Percentiles rank a stretch among this genome's conserved stretches.
phyloP scores from a whole-genome alignment of 1,140 invertebrate genomes.

The Pseudomyrmex flavicornis region DNA sequence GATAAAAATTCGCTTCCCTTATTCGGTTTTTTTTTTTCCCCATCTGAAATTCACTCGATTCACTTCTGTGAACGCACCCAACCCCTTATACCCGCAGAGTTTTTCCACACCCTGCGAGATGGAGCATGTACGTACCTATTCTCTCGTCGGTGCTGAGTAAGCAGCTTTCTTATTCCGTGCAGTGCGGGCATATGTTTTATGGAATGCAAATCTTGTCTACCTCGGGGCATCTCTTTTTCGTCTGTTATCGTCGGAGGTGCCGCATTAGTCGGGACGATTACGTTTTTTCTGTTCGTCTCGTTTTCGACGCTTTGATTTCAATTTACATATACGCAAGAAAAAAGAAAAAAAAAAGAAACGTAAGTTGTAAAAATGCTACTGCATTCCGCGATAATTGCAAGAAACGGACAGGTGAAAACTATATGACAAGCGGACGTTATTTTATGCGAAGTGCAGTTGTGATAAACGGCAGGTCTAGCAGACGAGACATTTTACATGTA shows the following conservation, averaged over 20 bases:
- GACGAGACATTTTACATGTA: neutral
- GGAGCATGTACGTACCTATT: conserved; percentile 24
- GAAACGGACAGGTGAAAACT: conserved; percentile 51
- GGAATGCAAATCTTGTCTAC: conserved; percentile 73
- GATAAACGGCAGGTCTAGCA: conserved; percentile 53
- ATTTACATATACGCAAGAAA: conserved; percentile 5
- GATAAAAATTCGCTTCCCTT: neutral
- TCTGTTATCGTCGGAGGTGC: neutral
- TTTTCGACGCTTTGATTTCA: neutral
- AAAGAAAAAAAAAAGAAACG: too few relatives aligned
- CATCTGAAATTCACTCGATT: conserved; percentile 12
- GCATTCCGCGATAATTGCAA: conserved; percentile 53
- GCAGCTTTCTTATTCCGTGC: conserved; percentile 67
- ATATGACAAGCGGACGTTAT: conserved; percentile 4
- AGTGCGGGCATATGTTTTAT: conserved; percentile 73
- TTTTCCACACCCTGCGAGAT: conserved; percentile 25
- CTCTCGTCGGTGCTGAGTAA: conserved; percentile 61
- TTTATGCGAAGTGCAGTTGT: conserved; percentile 62
- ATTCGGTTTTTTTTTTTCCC: neutral
- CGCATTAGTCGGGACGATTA: neutral
- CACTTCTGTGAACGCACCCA: neutral
- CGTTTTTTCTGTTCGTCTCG: neutral
- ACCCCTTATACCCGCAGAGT: conserved; percentile 9
- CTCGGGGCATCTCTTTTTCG: neutral
- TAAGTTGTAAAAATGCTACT: neutral